Conservation (phyloP, 2,888 invertebrate genomes). For the Aleiodes leptofemur region DNA sequence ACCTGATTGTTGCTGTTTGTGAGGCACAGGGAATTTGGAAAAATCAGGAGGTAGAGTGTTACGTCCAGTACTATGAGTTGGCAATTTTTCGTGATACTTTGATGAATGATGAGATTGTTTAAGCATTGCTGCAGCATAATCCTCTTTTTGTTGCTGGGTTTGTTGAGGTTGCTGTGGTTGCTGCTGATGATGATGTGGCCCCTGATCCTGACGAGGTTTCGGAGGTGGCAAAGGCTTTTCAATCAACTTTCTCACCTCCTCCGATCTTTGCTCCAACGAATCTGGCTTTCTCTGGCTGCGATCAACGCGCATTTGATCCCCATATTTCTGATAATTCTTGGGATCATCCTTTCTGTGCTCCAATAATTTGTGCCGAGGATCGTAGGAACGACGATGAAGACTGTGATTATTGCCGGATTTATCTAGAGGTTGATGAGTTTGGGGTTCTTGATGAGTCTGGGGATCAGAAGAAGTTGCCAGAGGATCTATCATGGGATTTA, state of each 20-base stretch:
- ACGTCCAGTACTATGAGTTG: slow-evolving; percentile 30
- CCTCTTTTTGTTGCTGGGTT: slow-evolving; percentile 53
- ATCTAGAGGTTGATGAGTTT: slow-evolving; percentile 58
- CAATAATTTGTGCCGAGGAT: slow-evolving; percentile 64
- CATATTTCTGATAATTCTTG: slow-evolving; percentile 65
- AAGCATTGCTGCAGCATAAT: slow-evolving; percentile 64
- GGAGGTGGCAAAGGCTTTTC: slow-evolving; percentile 67
- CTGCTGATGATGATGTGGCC: too few species aligned
- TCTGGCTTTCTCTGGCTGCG: slow-evolving; percentile 64
- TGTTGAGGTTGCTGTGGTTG: too few species aligned
- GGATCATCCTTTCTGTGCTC: slow-evolving; percentile 61
- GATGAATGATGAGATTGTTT: slow-evolving; percentile 66
- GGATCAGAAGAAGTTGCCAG: slow-evolving; percentile 38
- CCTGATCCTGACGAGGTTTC: slow-evolving; percentile 63
- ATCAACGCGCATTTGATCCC: slow-evolving; percentile 57
- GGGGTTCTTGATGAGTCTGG: slow-evolving; percentile 47
- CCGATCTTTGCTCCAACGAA: slow-evolving; percentile 65
- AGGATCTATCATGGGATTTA: slow-evolving; percentile 11
- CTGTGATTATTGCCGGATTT: slow-evolving; percentile 64
- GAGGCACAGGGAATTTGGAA: slow-evolving; percentile 17
- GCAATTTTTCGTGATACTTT: slow-evolving; percentile 47
- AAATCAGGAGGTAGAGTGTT: slow-evolving; percentile 32
- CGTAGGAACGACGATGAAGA: slow-evolving; percentile 63
- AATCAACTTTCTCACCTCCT: slow-evolving; percentile 70
- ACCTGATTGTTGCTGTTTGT: background rate